Evolutionary conservation across 2,797 vertebrate species (phyloP).

Genomic region (Moxostoma hubbsi): DNA sequence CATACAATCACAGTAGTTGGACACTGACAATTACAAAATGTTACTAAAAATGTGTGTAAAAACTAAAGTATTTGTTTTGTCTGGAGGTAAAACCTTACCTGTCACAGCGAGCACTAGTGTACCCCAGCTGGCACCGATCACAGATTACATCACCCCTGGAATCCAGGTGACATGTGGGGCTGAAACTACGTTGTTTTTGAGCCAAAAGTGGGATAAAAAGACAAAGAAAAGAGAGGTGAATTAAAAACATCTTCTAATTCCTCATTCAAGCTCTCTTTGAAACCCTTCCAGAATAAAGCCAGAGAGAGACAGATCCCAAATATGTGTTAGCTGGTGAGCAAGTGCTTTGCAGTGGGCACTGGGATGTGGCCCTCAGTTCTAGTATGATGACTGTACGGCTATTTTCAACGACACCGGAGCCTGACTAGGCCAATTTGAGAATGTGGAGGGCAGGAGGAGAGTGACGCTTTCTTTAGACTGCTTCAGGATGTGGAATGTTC

Average conservation of each 20-base stretch:
- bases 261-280: conserved; percentile 4
- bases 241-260: conserved; percentile 34
- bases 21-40: not conserved
- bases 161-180: conserved; percentile 89
- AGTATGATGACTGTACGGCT: not conserved
- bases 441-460: conserved; percentile 1
- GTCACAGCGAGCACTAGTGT: conserved; percentile 87
- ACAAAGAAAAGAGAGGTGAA: conserved; percentile 36
- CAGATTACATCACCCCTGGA: conserved; percentile 82
- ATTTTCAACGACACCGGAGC: conserved; percentile 66
- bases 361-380: not conserved
- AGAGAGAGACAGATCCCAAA: conserved; percentile 18
- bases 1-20: not conserved
- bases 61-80: not conserved
- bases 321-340: conserved; percentile 4
- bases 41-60: not conserved
- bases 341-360: not conserved
- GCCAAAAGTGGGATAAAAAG: conserved; percentile 24
- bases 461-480: conserved; percentile 69
- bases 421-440: conserved; percentile 66
- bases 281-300: not conserved
- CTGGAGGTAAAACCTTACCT: conserved; percentile 76
- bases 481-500: conserved; percentile 71
- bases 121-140: conserved; percentile 84
- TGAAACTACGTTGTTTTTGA: conserved; percentile 83